Evolutionary conservation across 2,113 vertebrate species (phyloP).

Genomic region (Sus scrofa): T2T-Sscrofa CM000815.6:113440501-113441000

Average conservation of each 20-base stretch:
- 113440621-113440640: background rate
- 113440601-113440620: background rate
- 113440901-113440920: background rate
- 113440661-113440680: constrained; percentile 44
- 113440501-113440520: background rate
- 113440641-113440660: constrained; percentile 8
- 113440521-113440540: background rate
- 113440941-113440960: background rate
- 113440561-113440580: constrained; percentile 3
- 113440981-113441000: background rate
- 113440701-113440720: constrained; percentile 44
- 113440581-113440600: background rate
- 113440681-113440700: constrained; percentile 10
- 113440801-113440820: constrained; percentile 44
- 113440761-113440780: constrained; percentile 25
- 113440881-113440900: constrained; percentile 43
- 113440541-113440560: background rate
- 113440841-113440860: constrained; percentile 59
- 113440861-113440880: constrained; percentile 23
- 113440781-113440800: constrained; percentile 46
- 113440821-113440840: constrained; percentile 35
- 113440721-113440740: constrained; percentile 21
- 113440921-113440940: constrained; percentile 10
- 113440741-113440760: constrained; percentile 61
- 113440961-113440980: background rate